Percentiles rank a stretch among this genome's conserved stretches.
Evolutionary conservation across 2,888 invertebrate genomes (phyloP).

Genomic region (Rhaphigaster nebulosa): DNA sequence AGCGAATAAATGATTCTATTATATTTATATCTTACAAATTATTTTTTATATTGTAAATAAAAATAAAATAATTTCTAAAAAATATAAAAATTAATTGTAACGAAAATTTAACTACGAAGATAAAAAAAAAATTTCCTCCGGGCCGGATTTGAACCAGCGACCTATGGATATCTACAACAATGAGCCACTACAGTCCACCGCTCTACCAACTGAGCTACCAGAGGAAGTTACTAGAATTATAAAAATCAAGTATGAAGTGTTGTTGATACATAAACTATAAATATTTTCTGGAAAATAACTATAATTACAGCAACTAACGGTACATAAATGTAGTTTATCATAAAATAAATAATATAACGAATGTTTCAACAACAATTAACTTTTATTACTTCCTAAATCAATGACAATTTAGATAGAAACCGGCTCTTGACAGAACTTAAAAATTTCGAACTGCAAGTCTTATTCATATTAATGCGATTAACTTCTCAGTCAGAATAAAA

Average conservation of each 20-base stretch:
- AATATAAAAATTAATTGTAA: too few species aligned
- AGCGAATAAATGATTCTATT: too few species aligned
- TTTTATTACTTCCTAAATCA: background rate
- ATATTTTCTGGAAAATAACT: background rate
- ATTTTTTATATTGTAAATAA: too few species aligned
- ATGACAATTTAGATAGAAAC: background rate
- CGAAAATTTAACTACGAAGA: too few species aligned
- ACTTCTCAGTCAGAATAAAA: too few species aligned
- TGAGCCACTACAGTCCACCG: constrained; percentile 67
- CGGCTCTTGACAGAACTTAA: background rate
- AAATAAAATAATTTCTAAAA: too few species aligned
- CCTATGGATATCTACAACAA: constrained; percentile 68
- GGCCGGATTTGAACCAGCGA: constrained; percentile 70
- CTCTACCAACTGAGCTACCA: constrained; percentile 68
- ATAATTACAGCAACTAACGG: background rate
- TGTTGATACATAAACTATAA: too few species aligned
- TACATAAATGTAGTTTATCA: background rate
- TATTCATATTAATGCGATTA: background rate
- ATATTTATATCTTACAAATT: too few species aligned
- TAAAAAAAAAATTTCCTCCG: too few species aligned
- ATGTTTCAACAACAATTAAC: background rate
- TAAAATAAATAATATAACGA: background rate
- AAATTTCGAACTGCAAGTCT: background rate
- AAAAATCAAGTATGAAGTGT: background rate
- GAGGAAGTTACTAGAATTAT: constrained; percentile 58